A percentile compares a stretch with the other conserved stretches of the same genome.
Evolutionary conservation across 2,888 invertebrate species (phyloP).

Genomic region (Drosophila multiciliata): DNA sequence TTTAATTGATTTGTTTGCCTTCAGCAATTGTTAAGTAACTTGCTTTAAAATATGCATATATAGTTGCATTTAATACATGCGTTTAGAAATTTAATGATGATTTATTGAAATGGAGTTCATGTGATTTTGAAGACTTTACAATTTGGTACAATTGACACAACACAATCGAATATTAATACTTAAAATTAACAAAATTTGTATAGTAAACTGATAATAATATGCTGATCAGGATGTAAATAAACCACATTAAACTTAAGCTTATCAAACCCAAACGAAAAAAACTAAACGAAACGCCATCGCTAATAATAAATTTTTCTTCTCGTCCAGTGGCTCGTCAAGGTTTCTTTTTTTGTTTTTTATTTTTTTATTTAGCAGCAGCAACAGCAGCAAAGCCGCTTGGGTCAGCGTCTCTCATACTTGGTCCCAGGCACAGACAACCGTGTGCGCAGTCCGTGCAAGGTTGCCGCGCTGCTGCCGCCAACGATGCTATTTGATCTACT

Average conservation of each 20-base stretch:
- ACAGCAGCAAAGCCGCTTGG: slow-evolving; percentile 57
- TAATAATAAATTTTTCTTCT: neutral
- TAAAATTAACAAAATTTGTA: slow-evolving; percentile 5
- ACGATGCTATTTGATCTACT: slow-evolving; percentile 52
- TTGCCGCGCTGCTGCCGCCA: slow-evolving; percentile 54
- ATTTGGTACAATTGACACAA: slow-evolving; percentile 37
- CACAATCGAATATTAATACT: slow-evolving; percentile 31
- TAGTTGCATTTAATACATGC: slow-evolving; percentile 12
- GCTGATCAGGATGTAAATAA: slow-evolving; percentile 8
- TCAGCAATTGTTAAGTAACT: slow-evolving; percentile 58
- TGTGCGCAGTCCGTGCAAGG: slow-evolving; percentile 83
- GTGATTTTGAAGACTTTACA: slow-evolving; percentile 18
- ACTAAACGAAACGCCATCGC: slow-evolving; percentile 21
- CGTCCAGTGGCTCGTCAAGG: neutral
- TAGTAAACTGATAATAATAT: slow-evolving; percentile 6
- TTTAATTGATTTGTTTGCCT: slow-evolving; percentile 24
- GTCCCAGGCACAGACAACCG: slow-evolving; percentile 85
- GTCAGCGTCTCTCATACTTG: slow-evolving; percentile 84
- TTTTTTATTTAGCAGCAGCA: slow-evolving; percentile 53
- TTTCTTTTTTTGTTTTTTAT: neutral
- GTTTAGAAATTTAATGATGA: slow-evolving; percentile 22
- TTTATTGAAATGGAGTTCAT: slow-evolving; percentile 17
- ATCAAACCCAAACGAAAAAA: slow-evolving; percentile 28
- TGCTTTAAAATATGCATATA: slow-evolving; percentile 28
- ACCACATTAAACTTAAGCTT: slow-evolving; percentile 1